Conservation (phyloP, 2,888 invertebrate species). For the Magallana nippona region DNA sequence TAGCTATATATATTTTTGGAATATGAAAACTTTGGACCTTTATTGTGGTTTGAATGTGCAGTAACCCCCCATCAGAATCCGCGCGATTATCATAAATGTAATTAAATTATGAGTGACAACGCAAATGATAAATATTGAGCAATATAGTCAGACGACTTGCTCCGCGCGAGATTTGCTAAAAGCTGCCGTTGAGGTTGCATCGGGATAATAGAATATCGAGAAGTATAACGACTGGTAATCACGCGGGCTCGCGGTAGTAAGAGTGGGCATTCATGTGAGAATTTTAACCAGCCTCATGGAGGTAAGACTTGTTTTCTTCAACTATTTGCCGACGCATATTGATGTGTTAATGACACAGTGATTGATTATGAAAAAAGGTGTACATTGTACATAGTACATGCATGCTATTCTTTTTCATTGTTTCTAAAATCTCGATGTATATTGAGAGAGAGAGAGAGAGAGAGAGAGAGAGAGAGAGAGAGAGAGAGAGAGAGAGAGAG, state of each 20-base stretch:
- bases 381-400: too few species aligned
- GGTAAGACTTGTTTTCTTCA: neutral
- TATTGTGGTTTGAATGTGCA: slow-evolving; percentile 19
- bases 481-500: too few species aligned
- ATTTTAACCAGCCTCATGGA: slow-evolving; percentile 17
- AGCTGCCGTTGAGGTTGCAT: slow-evolving; percentile 1
- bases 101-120: slow-evolving; percentile 31
- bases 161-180: slow-evolving; percentile 1
- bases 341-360: too few species aligned
- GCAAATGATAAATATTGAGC: slow-evolving; percentile 19
- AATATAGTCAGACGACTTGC: slow-evolving; percentile 19
- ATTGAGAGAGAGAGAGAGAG: too few species aligned
- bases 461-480: too few species aligned
- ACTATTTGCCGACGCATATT: neutral
- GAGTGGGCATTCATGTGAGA: slow-evolving; percentile 3
- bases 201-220: slow-evolving; percentile 29
- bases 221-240: neutral
- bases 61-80: neutral
- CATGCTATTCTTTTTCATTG: too few species aligned
- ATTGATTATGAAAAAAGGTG: too few species aligned
- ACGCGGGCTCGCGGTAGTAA: neutral
- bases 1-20: neutral
- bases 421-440: too few species aligned
- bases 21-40: neutral
- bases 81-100: slow-evolving; percentile 20